Evolutionary conservation across 2,113 vertebrate genomes (phyloP).

Genomic region (Gopherus flavomarginatus): DNA sequence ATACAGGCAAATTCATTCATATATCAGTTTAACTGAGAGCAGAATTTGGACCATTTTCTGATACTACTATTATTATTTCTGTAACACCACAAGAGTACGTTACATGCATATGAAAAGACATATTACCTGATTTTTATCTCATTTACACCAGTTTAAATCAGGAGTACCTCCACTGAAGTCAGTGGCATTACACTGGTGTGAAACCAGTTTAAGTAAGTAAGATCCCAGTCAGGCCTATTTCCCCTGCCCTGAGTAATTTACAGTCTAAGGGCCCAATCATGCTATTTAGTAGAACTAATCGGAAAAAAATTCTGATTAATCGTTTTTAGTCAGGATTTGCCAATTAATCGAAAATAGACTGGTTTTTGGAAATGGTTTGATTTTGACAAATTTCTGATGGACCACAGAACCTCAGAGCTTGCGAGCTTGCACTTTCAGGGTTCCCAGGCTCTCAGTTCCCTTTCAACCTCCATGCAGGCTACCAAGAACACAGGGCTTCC

Average conservation of each 20-base stretch:
- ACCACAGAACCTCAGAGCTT: too few relatives aligned
- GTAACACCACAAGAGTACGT: slow-evolving; percentile 70
- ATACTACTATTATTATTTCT: slow-evolving; percentile 72
- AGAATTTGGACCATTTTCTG: slow-evolving; percentile 74
- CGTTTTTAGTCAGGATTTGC: too few relatives aligned
- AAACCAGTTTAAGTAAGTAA: slow-evolving; percentile 61
- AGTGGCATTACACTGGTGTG: slow-evolving; percentile 70
- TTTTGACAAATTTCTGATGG: too few relatives aligned
- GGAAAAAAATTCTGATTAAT: too few relatives aligned
- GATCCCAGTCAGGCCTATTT: slow-evolving; percentile 55
- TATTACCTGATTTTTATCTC: slow-evolving; percentile 51
- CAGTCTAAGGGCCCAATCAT: slow-evolving; percentile 21
- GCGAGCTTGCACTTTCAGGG: too few relatives aligned
- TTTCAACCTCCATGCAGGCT: too few relatives aligned
- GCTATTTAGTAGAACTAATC: neutral
- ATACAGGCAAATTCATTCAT: slow-evolving; percentile 66
- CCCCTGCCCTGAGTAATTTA: slow-evolving; percentile 63
- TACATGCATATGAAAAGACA: slow-evolving; percentile 70
- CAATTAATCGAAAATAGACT: too few relatives aligned
- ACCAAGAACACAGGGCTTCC: neutral
- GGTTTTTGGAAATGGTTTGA: too few relatives aligned
- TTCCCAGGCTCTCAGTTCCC: too few relatives aligned
- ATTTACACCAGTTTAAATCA: slow-evolving; percentile 59
- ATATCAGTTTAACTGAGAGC: slow-evolving; percentile 60
- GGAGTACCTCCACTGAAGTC: slow-evolving; percentile 51